Evolutionary conservation across 2,113 vertebrate species (phyloP).

Genomic region (Hypomesus transpacificus): DNA sequence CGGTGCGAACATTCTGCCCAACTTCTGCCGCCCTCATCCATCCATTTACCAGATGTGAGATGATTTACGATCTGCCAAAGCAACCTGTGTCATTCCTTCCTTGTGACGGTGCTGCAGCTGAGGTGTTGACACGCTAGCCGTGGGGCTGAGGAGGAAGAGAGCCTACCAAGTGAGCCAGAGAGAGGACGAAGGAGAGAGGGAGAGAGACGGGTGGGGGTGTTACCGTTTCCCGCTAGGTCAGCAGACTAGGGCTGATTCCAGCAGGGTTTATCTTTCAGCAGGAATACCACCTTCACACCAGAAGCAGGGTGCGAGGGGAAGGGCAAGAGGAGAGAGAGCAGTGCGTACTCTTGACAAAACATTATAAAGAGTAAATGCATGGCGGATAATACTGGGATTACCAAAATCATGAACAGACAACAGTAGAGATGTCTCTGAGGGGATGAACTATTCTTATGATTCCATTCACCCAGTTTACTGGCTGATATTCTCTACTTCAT

Average conservation of each 20-base stretch:
- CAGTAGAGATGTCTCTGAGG: background rate
- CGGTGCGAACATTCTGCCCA: slow-evolving; percentile 20
- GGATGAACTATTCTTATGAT: background rate
- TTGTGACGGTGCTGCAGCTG: slow-evolving; percentile 16
- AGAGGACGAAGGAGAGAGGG: slow-evolving; percentile 18
- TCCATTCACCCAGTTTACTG: background rate
- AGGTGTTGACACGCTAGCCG: slow-evolving; percentile 48
- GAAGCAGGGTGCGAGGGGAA: slow-evolving; percentile 24
- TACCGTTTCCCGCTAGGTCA: slow-evolving; percentile 50
- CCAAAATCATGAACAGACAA: slow-evolving; percentile 7
- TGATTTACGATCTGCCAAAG: slow-evolving; percentile 39
- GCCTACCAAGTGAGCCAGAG: background rate
- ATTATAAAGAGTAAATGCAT: slow-evolving; percentile 10
- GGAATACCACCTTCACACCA: slow-evolving; percentile 42
- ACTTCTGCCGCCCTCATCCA: slow-evolving; percentile 14
- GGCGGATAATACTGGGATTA: slow-evolving; percentile 8
- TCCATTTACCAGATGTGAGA: slow-evolving; percentile 36
- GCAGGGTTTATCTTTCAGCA: slow-evolving; percentile 48
- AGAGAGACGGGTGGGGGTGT: background rate
- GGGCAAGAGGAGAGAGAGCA: slow-evolving; percentile 10
- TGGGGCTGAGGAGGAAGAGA: slow-evolving; percentile 25
- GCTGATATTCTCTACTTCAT: too few species aligned
- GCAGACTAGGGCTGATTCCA: slow-evolving; percentile 51
- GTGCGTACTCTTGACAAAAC: background rate
- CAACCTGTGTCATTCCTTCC: slow-evolving; percentile 40